phyloP scores from a whole-genome alignment of 2,797 vertebrate genomes.

The Oceanodroma leucorhoa region DNA sequence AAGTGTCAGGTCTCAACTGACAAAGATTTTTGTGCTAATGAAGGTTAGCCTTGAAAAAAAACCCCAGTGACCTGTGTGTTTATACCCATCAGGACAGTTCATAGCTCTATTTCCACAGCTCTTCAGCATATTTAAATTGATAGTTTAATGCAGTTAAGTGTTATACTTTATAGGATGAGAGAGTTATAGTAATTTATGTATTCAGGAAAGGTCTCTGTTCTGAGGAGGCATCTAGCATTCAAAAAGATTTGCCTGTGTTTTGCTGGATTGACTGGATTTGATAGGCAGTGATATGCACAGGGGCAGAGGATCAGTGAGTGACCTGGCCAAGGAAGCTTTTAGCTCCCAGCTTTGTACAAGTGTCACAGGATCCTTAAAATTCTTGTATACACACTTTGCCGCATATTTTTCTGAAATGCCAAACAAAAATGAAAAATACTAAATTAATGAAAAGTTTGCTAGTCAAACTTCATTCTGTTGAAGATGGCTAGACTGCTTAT shows the following conservation, averaged over 20 bases:
- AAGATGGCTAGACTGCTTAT: background rate
- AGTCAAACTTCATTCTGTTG: background rate
- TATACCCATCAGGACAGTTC: background rate
- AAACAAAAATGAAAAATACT: background rate
- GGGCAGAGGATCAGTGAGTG: background rate
- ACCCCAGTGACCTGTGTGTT: background rate
- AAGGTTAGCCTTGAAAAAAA: background rate
- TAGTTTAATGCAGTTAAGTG: background rate
- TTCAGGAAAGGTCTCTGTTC: background rate
- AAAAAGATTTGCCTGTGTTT: background rate
- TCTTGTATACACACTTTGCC: background rate
- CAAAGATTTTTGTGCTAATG: slow-evolving; percentile 30
- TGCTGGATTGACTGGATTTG: background rate
- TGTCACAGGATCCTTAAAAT: background rate
- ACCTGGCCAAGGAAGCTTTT: background rate
- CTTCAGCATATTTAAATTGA: background rate
- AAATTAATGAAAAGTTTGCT: background rate
- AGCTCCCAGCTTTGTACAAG: background rate
- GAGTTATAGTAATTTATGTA: background rate
- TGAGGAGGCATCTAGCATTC: background rate
- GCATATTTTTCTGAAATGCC: fast-evolving
- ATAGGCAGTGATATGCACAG: background rate
- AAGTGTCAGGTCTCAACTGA: background rate
- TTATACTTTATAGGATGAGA: background rate
- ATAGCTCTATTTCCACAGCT: background rate